Conservation (phyloP, 2,888 invertebrate species). For the Cremastobaeus sp. region DNA sequence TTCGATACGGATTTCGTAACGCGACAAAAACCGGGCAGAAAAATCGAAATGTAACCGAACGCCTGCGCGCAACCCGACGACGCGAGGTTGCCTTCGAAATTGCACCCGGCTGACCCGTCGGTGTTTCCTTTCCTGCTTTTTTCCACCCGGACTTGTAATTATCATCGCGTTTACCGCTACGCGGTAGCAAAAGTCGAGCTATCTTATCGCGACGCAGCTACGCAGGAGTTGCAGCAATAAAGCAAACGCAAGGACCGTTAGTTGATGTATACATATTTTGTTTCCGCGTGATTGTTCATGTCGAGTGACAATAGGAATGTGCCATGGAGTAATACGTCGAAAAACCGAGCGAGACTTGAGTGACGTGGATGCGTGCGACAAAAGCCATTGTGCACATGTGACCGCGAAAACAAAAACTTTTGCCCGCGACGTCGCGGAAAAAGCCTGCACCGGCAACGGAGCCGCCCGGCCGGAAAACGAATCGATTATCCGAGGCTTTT, state of each 20-base stretch:
- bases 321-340: conserved; percentile 69
- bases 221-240: conserved; percentile 33
- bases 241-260: conserved; percentile 49
- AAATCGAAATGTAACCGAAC: conserved; percentile 23
- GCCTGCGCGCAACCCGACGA: neutral
- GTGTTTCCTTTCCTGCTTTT: neutral
- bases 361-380: conserved; percentile 57
- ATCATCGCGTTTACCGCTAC: conserved; percentile 45
- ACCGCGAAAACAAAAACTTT: conserved; percentile 49
- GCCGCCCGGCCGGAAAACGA: conserved; percentile 32
- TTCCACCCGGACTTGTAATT: conserved; percentile 27
- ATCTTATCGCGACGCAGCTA: conserved; percentile 42
- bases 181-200: conserved; percentile 35
- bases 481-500: conserved; percentile 28
- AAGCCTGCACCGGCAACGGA: conserved; percentile 13
- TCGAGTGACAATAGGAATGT: conserved; percentile 70
- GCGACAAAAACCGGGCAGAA: neutral
- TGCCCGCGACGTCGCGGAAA: conserved; percentile 16
- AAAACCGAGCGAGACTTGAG: conserved; percentile 59
- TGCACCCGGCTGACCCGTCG: conserved; percentile 11
- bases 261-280: conserved; percentile 54
- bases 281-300: conserved; percentile 58
- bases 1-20: conserved; percentile 36
- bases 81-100: conserved; percentile 23
- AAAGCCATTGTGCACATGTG: conserved; percentile 59